Conservation (phyloP, 37 sponge, comb jelly and placozoan genomes). For the Haliclona indistincta region DNA sequence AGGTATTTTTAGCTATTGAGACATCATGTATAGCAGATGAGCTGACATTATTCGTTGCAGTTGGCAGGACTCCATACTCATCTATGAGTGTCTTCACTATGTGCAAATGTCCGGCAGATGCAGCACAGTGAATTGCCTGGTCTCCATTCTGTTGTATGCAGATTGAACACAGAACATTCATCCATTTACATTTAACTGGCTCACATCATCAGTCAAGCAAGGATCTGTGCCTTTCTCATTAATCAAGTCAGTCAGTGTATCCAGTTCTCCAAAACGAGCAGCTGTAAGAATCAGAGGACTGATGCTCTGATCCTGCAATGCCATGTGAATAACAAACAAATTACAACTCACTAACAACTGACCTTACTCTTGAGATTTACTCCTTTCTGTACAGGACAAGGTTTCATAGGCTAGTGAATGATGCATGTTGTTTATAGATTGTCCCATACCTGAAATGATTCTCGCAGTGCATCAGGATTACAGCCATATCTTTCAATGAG, state of each 20-base stretch:
- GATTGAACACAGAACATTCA: not conserved
- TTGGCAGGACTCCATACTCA: not conserved
- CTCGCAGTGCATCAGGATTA: not conserved
- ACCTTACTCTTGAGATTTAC: too few species aligned
- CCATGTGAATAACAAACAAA: too few species aligned
- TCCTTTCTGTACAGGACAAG: too few species aligned
- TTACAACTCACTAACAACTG: too few species aligned
- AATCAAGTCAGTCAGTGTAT: slow-evolving; percentile 20
- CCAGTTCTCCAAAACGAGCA: slow-evolving; percentile 13
- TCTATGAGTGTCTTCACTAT: slow-evolving; percentile 13
- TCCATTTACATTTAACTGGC: too few species aligned
- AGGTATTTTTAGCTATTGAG: not conserved
- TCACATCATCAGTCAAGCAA: slow-evolving; percentile 10
- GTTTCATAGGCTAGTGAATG: too few species aligned
- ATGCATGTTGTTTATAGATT: too few species aligned
- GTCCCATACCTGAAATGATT: not conserved
- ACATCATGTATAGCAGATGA: not conserved
- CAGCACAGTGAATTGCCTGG: slow-evolving; percentile 21
- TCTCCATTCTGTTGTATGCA: slow-evolving; percentile 8
- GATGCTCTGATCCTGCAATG: not conserved
- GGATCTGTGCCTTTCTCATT: slow-evolving; percentile 14
- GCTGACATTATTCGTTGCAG: not conserved
- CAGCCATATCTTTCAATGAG: slow-evolving; percentile 19
- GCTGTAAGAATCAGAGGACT: slow-evolving; percentile 11
- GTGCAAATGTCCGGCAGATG: slow-evolving; percentile 4